Evolutionary conservation across 2,113 vertebrate species (phyloP), one percentile per base, ranked within the genome.

Genomic region (Syrmaticus mikado): DNA sequence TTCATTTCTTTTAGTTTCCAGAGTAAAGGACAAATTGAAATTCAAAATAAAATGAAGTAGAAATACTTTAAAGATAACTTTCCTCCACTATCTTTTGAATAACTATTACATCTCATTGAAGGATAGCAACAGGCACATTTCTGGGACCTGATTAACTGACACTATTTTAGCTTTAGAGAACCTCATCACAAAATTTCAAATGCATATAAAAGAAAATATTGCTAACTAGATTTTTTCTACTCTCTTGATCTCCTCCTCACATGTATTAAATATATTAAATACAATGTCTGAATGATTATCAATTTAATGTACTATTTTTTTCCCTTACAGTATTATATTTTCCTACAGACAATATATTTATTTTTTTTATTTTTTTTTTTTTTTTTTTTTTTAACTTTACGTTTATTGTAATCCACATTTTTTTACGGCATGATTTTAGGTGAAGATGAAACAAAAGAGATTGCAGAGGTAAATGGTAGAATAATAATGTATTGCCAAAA

Each of bases 301-400:
- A 28, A 30, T 53, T 53, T 53, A 53, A 28, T 28, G 12, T 50
- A 24, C 27, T 28, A 15, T 55, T 55, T 55, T 38, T 38, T 48
- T 32, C 25, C 2, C 3, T 41, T 19, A 1, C 27, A 34, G 43
- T 18, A 12, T 0, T 25, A 1, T 27, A 3, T 25, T 11, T 89
- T 79, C 10, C 3, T 11, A 71, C 1, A 1, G 3, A 6, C 18
- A 30, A 62, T 87, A 6, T 3, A 14, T 62, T 43, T 75, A 74
- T 61, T 68, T 55, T 0, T 4, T 52, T 13, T 57, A 22, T 82
- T 67, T 34, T 2, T 20, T 6, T 0, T 4, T 52, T 13, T 57
- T 0, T 4, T 52, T 13, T 57, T 27, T 82, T 67, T 34, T 2
- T 20, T 6, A 41, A 43, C 48, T 64, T 13, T 65, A 22, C 6